A percentile compares a stretch with the other conserved stretches of the same genome.
phyloP scores from a whole-genome alignment of 1,140 invertebrate genomes.

The Leptopilina boulardi region DNA sequence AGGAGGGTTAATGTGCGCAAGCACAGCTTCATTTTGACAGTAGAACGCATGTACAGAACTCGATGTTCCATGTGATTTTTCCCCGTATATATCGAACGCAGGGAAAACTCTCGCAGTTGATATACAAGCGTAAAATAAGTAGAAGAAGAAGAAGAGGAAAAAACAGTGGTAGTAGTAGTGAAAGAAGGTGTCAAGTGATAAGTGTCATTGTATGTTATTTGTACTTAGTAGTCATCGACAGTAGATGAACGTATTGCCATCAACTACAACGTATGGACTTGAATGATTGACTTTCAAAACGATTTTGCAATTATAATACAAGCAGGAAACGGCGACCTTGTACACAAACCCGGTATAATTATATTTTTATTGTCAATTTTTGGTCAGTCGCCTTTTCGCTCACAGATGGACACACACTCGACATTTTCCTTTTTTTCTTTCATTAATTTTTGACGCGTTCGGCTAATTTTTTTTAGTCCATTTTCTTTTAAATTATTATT shows the following conservation, averaged over 20 bases:
- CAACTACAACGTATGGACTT: conserved; percentile 29
- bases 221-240: conserved; percentile 40
- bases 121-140: conserved; percentile 31
- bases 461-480: background rate
- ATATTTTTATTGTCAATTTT: conserved; percentile 21
- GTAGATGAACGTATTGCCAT: conserved; percentile 8
- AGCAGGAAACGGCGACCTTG: conserved; percentile 46
- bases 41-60: conserved; percentile 19
- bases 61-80: conserved; percentile 35
- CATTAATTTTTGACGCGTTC: background rate
- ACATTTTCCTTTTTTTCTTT: background rate
- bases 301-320: conserved; percentile 40
- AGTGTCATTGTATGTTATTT: conserved; percentile 33
- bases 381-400: conserved; percentile 34
- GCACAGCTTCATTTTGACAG: background rate
- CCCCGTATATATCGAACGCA: conserved; percentile 29
- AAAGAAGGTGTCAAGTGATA: conserved; percentile 43
- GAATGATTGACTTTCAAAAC: conserved; percentile 38
- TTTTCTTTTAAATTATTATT: background rate
- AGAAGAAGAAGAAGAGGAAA: too few species aligned
- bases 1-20: background rate
- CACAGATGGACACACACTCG: background rate
- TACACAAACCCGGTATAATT: background rate
- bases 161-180: background rate
- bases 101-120: conserved; percentile 27